Percentiles rank a stretch among this genome's conserved stretches.
Evolutionary conservation across 2,113 vertebrate genomes (phyloP).

Genomic region (Antigone vipio): DNA sequence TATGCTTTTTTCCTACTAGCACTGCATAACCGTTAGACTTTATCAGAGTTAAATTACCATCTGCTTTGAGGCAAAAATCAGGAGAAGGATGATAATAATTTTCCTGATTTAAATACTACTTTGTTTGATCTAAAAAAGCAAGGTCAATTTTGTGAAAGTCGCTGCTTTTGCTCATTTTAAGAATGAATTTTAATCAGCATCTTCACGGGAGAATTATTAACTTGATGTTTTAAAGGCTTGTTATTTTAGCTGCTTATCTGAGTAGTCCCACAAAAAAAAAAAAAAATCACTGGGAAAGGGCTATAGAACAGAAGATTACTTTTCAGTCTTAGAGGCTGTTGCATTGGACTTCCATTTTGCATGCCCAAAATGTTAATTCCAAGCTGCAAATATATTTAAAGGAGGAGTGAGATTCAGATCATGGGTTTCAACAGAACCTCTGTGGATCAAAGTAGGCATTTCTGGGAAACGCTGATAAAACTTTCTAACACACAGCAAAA

Average conservation of each 20-base stretch:
- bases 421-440: slow-evolving; percentile 55
- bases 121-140: slow-evolving; percentile 6
- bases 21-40: not conserved
- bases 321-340: not conserved
- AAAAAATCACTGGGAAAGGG: not conserved
- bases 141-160: not conserved
- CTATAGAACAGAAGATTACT: not conserved
- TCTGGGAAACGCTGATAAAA: slow-evolving; percentile 87
- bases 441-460: slow-evolving; percentile 52
- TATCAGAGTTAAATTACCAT: slow-evolving; percentile 27
- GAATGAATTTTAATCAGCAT: not conserved
- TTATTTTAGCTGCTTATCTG: not conserved
- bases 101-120: slow-evolving; percentile 13
- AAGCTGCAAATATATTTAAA: slow-evolving; percentile 1
- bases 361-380: not conserved
- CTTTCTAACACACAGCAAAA: slow-evolving; percentile 83
- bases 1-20: not conserved
- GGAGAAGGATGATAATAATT: slow-evolving; percentile 10
- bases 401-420: slow-evolving; percentile 14
- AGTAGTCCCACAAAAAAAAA: not conserved
- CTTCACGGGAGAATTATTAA: not conserved
- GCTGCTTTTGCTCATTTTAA: slow-evolving; percentile 46
- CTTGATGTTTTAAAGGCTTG: not conserved
- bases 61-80: slow-evolving; percentile 25
- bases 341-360: not conserved